phyloP scores from a whole-genome alignment of 1,140 invertebrate species.

The Solenopsis invicta region DNA sequence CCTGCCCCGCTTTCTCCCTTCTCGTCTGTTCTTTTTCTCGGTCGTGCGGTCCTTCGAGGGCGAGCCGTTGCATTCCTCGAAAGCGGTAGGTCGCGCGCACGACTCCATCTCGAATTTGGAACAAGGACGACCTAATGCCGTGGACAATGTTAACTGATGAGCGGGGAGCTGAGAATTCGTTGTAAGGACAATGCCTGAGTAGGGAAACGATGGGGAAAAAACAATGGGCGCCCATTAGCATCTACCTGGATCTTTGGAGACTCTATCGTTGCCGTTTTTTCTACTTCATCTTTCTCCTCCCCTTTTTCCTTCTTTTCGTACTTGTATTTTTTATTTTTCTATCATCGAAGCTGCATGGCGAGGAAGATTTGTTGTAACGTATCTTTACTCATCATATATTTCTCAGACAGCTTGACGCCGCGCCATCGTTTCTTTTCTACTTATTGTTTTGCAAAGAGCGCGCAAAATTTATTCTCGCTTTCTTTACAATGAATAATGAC shows the following conservation, averaged over 20 bases:
- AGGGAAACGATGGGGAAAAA: slow-evolving; percentile 75
- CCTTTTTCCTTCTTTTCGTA: slow-evolving; percentile 58
- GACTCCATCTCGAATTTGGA: slow-evolving; percentile 73
- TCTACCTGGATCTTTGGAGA: slow-evolving; percentile 75
- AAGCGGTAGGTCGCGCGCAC: slow-evolving; percentile 67
- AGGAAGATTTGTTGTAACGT: not conserved
- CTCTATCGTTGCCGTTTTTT: slow-evolving; percentile 42
- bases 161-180: slow-evolving; percentile 48
- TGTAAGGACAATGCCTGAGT: slow-evolving; percentile 71
- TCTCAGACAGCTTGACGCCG: slow-evolving; percentile 38
- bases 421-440: not conserved
- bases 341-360: not conserved
- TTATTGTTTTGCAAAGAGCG: not conserved
- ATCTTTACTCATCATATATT: not conserved
- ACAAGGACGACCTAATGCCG: slow-evolving; percentile 76
- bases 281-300: slow-evolving; percentile 29
- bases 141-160: slow-evolving; percentile 79
- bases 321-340: not conserved
- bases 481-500: not conserved
- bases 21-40: not conserved
- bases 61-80: slow-evolving; percentile 63
- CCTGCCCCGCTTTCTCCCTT: not conserved
- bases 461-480: not conserved
- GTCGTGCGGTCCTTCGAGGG: not conserved
- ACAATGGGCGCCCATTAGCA: slow-evolving; percentile 79